Evolutionary conservation across 2,888 invertebrate genomes (phyloP).

Genomic region (Spisula subtruncata): DNA sequence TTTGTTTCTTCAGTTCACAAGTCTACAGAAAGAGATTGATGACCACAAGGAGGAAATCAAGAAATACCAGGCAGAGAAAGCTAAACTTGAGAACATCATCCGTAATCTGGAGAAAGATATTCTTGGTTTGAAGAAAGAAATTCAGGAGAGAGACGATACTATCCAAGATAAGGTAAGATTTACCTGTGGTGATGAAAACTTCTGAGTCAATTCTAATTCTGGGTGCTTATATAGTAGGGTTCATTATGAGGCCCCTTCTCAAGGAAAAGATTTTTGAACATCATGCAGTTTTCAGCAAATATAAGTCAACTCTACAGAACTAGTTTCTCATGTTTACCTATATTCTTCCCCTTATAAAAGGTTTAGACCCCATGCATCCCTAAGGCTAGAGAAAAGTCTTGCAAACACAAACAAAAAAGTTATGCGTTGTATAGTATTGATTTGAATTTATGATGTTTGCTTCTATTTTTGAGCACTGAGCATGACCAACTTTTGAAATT

Average conservation of each 20-base stretch:
- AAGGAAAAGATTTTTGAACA: no score
- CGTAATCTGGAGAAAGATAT: conserved; percentile 93
- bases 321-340: no score
- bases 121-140: conserved; percentile 94
- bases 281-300: no score
- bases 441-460: no score
- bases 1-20: conserved; percentile 83
- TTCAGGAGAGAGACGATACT: conserved; percentile 93
- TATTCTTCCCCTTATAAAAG: no score
- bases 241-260: no score
- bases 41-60: conserved; percentile 88
- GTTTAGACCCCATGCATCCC: no score
- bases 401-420: no score
- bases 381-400: no score
- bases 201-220: not conserved
- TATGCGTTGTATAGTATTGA: no score
- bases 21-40: conserved; percentile 88
- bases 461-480: not conserved
- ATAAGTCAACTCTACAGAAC: no score
- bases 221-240: no score
- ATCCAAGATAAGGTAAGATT: conserved; percentile 92
- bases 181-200: not conserved
- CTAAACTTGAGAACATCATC: conserved; percentile 92
- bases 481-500: not conserved
- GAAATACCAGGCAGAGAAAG: conserved; percentile 91